These are phyloP conservation scores for Riptortus pedestris DNA, from an alignment of 1,140 invertebrate species.

Conservation along the genomic window DNA sequence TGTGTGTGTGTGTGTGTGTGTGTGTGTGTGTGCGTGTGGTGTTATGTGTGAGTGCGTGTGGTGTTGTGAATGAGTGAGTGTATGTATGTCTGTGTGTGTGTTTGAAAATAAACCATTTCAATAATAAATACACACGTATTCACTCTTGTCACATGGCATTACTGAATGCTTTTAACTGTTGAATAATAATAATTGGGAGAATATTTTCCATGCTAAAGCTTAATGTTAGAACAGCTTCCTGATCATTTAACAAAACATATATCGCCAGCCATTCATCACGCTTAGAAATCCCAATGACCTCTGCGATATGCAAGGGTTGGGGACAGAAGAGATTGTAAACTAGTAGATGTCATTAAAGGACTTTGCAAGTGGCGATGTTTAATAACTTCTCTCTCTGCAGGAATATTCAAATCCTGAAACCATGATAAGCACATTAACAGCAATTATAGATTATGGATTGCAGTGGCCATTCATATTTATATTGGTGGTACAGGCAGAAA, in stretches of 20 bases:
- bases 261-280: too few species aligned
- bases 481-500: background rate
- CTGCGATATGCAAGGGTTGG: slow-evolving; percentile 40
- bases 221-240: background rate
- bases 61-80: too few species aligned
- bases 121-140: background rate
- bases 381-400: slow-evolving; percentile 46
- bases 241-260: background rate
- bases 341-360: slow-evolving; percentile 43
- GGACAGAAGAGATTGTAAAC: slow-evolving; percentile 48
- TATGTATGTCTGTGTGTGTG: background rate
- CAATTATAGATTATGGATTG: background rate
- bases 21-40: too few species aligned
- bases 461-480: background rate
- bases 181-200: background rate
- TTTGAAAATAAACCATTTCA: background rate
- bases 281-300: slow-evolving; percentile 26
- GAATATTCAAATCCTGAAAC: slow-evolving; percentile 47
- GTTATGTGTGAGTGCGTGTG: too few species aligned
- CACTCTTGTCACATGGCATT: background rate
- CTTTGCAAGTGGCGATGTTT: slow-evolving; percentile 54
- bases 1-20: too few species aligned
- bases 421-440: slow-evolving; percentile 3
- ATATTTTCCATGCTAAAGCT: too few species aligned
- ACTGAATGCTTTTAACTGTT: background rate